phyloP scores from a whole-genome alignment of 2,888 invertebrate genomes.

The Dione vanillae region DNA sequence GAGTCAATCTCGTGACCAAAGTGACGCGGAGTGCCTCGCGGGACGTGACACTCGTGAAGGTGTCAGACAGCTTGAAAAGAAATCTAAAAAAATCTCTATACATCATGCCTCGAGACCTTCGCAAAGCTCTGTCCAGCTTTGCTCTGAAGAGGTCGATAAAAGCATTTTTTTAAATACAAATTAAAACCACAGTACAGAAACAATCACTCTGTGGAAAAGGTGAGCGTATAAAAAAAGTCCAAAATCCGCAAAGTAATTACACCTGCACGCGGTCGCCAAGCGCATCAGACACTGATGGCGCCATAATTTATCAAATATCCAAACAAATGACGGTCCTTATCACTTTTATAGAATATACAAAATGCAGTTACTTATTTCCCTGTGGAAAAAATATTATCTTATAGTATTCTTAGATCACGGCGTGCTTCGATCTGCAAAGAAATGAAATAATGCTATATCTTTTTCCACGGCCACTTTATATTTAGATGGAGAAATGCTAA shows the following conservation, averaged over 20 bases:
- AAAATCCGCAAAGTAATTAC: slow-evolving; percentile 81
- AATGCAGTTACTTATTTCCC: slow-evolving; percentile 85
- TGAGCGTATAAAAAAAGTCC: slow-evolving; percentile 82
- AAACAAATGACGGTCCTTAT: slow-evolving; percentile 84
- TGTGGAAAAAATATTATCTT: slow-evolving; percentile 85
- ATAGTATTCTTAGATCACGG: slow-evolving; percentile 84
- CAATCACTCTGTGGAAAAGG: slow-evolving; percentile 81
- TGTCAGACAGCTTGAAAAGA: slow-evolving; percentile 79
- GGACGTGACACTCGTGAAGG: slow-evolving; percentile 49
- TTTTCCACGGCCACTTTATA: neutral
- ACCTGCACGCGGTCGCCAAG: slow-evolving; percentile 73
- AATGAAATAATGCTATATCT: slow-evolving; percentile 44
- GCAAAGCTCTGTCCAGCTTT: slow-evolving; percentile 74
- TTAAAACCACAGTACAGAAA: slow-evolving; percentile 72
- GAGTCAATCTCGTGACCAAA: slow-evolving; percentile 35
- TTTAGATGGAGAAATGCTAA: neutral
- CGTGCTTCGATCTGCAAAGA: slow-evolving; percentile 81
- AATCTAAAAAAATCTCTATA: slow-evolving; percentile 82
- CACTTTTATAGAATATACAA: slow-evolving; percentile 85
- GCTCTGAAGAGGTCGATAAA: slow-evolving; percentile 71
- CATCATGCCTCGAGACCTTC: slow-evolving; percentile 79
- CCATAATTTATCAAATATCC: slow-evolving; percentile 83
- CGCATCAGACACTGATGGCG: slow-evolving; percentile 79
- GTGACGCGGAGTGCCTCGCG: slow-evolving; percentile 43
- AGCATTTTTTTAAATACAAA: slow-evolving; percentile 75